These are phyloP conservation scores for Rhabdomys pumilio DNA, from an alignment of 2,797 vertebrate species.

Conservation along the genomic window DNA sequence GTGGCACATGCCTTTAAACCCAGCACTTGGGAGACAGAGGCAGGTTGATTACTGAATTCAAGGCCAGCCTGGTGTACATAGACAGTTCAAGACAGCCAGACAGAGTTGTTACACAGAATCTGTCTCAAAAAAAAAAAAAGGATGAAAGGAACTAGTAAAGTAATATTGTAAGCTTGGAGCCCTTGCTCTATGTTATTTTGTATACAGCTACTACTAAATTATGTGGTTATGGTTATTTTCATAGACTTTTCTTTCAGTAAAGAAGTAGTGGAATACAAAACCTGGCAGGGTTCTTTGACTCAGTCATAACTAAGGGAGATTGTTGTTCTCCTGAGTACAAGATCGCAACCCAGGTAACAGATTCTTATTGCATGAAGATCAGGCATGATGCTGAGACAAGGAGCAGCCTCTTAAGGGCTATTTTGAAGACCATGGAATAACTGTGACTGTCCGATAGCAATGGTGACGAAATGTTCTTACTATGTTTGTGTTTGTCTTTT, in stretches of 20 bases:
- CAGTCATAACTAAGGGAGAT: not conserved
- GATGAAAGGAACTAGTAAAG: not conserved
- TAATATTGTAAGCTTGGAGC: not conserved
- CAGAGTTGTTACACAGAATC: not conserved
- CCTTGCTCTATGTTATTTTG: not conserved
- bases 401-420: not conserved
- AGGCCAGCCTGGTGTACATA: not conserved
- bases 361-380: not conserved
- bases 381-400: not conserved
- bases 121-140: not conserved
- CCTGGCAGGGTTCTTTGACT: not conserved
- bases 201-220: not conserved
- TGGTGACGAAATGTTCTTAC: not conserved
- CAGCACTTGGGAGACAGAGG: not conserved
- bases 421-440: not conserved
- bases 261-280: not conserved
- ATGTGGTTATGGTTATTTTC: not conserved
- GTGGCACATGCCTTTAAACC: not conserved
- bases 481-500: conserved; percentile 61
- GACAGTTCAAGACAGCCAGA: not conserved
- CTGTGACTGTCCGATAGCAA: not conserved
- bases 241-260: conserved; percentile 10
- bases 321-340: not conserved
- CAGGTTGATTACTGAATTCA: not conserved
- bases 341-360: not conserved